These are phyloP conservation scores for Saguinus imperator DNA, from an alignment of 2,113 vertebrate genomes.

Conservation along the genomic window DNA sequence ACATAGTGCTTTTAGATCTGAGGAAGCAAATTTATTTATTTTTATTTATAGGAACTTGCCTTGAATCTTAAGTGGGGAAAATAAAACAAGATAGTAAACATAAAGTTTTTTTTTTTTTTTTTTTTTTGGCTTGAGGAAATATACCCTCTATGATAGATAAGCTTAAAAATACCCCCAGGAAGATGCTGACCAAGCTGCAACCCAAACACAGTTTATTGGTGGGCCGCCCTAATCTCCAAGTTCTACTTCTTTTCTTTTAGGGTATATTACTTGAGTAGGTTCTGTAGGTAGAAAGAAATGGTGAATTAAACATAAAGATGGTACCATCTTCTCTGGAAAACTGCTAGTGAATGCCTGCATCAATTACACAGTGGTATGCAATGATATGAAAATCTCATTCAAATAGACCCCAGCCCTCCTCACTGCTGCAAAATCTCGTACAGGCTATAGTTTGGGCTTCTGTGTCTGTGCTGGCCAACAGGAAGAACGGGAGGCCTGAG, in stretches of 20 bases:
- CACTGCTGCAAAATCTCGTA: neutral
- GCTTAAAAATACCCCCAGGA: neutral
- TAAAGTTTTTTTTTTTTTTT: neutral
- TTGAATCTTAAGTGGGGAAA: constrained; percentile 57
- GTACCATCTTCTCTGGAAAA: neutral
- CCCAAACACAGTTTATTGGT: neutral
- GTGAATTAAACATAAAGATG: constrained; percentile 20
- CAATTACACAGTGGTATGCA: neutral
- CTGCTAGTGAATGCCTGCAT: neutral
- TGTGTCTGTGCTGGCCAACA: neutral
- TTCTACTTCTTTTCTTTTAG: neutral
- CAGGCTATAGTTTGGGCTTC: neutral
- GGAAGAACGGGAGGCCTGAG: neutral
- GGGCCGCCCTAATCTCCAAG: neutral
- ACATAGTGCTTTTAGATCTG: neutral
- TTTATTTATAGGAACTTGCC: constrained; percentile 36
- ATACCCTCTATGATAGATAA: neutral
- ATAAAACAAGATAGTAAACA: constrained; percentile 23
- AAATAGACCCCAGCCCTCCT: neutral
- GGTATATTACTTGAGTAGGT: neutral
- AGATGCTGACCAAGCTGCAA: neutral
- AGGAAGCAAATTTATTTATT: constrained; percentile 39
- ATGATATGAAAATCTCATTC: neutral
- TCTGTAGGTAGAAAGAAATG: neutral
- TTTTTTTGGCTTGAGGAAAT: neutral